Evolutionary conservation across 1,140 invertebrate species (phyloP).

Genomic region (Euglossa dilemma): DNA sequence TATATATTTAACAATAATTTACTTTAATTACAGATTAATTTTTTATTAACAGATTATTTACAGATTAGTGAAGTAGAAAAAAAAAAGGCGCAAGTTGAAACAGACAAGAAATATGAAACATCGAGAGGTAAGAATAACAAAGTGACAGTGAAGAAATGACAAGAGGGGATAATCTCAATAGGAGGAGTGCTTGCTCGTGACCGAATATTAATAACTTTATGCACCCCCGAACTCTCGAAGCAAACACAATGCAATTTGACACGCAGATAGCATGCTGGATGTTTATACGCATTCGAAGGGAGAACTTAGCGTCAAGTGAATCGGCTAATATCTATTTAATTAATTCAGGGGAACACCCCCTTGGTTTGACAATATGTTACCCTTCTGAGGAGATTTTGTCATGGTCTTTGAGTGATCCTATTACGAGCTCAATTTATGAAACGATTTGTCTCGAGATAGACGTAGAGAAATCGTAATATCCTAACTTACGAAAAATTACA

Average conservation of each 20-base stretch:
- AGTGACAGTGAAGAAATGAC: background rate
- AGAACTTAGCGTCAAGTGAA: conserved; percentile 72
- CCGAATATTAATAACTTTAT: conserved; percentile 79
- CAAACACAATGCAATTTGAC: conserved; percentile 75
- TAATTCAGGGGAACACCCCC: conserved; percentile 69
- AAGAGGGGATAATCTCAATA: conserved; percentile 27
- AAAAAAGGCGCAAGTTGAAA: background rate
- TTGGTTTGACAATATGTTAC: conserved; percentile 51
- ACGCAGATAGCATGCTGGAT: conserved; percentile 69
- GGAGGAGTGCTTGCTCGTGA: conserved; percentile 7
- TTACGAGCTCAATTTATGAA: conserved; percentile 25
- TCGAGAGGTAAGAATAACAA: background rate
- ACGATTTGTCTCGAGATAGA: conserved; percentile 23
- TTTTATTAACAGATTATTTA: no score
- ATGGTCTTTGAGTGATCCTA: conserved; percentile 19
- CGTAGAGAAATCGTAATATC: background rate
- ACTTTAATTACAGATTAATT: no score
- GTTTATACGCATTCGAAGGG: conserved; percentile 64
- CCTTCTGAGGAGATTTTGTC: conserved; percentile 32
- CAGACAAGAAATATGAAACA: no score
- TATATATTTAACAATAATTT: background rate
- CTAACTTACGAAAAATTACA: background rate
- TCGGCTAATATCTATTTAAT: conserved; percentile 80
- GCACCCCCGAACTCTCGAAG: conserved; percentile 70
- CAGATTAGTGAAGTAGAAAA: background rate